Evolutionary conservation across 1,140 invertebrate species (phyloP).

Genomic region (Papilio dardanus): DNA sequence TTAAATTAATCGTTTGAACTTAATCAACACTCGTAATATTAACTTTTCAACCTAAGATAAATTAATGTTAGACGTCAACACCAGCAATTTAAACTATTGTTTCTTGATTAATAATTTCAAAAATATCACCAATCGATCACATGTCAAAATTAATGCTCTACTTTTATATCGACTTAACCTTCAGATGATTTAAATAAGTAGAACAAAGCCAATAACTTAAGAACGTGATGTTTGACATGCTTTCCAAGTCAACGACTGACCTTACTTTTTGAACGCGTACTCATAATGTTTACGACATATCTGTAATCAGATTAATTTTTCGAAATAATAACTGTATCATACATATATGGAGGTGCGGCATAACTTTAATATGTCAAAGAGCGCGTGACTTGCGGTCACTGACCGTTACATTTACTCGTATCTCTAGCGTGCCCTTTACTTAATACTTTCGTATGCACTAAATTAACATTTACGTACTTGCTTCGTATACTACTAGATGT

Average conservation of each 20-base stretch:
- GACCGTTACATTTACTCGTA: background rate
- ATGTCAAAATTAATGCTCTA: background rate
- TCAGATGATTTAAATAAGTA: background rate
- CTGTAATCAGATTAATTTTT: background rate
- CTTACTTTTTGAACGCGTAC: slow-evolving; percentile 12
- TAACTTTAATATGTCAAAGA: background rate
- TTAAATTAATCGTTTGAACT: background rate
- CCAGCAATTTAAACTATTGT: too few relatives aligned
- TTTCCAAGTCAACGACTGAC: slow-evolving; percentile 18
- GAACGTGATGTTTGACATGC: background rate
- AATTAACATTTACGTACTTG: too few relatives aligned
- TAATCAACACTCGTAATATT: background rate
- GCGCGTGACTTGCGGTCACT: background rate
- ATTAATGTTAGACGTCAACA: too few relatives aligned
- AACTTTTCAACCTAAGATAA: background rate
- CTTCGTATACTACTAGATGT: too few relatives aligned
- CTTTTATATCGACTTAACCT: background rate
- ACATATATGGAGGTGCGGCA: background rate
- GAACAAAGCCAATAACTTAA: background rate
- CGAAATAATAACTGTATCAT: background rate
- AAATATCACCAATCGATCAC: background rate
- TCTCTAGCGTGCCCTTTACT: background rate
- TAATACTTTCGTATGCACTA: too few relatives aligned
- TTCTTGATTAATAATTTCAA: background rate
- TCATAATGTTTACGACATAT: background rate